Evolutionary conservation across 2,113 vertebrate genomes (phyloP).

Genomic region (Larimichthys crocea): DNA sequence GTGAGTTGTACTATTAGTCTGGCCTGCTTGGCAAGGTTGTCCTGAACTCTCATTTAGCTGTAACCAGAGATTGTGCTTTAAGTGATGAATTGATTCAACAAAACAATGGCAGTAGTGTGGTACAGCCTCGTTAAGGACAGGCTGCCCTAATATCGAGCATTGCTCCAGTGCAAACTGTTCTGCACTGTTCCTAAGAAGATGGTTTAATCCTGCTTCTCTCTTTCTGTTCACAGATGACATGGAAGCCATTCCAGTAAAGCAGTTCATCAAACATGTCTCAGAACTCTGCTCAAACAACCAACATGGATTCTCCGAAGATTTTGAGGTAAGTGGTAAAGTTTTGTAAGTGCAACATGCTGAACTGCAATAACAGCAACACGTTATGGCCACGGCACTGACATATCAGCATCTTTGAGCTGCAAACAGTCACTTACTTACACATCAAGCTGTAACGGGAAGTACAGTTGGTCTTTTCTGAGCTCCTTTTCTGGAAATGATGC

Average conservation of each 20-base stretch:
- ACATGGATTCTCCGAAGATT: slow-evolving; percentile 93
- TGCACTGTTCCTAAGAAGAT: background rate
- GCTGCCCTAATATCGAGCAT: background rate
- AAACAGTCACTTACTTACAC: background rate
- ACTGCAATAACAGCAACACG: no score
- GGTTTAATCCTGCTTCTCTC: slow-evolving; percentile 27
- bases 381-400: background rate
- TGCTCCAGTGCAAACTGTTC: background rate
- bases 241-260: slow-evolving; percentile 93
- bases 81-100: background rate
- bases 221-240: slow-evolving; percentile 89
- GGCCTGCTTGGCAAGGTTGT: background rate
- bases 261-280: slow-evolving; percentile 92
- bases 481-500: background rate
- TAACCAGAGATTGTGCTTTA: background rate
- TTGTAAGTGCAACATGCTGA: background rate
- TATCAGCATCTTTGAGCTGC: background rate
- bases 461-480: background rate
- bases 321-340: slow-evolving; percentile 87
- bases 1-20: background rate
- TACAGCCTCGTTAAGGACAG: background rate
- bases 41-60: no score
- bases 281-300: slow-evolving; percentile 93
- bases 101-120: background rate
- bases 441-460: background rate